Evolutionary conservation across 1,140 invertebrate genomes (phyloP), one percentile per base, ranked within the genome.

Genomic region (Drosophila melanica): DNA sequence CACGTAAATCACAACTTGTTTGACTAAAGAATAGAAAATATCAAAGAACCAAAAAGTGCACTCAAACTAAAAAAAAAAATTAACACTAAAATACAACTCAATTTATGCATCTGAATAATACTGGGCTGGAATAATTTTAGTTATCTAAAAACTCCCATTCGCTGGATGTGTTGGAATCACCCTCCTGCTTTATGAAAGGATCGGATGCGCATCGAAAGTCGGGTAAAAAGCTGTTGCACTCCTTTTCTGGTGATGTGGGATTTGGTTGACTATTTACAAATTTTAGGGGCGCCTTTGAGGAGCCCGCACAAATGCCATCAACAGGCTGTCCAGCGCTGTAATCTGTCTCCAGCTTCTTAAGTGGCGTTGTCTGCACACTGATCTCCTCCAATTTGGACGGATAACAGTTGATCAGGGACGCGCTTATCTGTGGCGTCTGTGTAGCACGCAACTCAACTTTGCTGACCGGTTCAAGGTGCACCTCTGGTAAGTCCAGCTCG

Each of bases 61-160:
- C 16, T 12, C n/a, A 41, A 16, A 16, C 7, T n/a, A 60, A 3
- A 37, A 48, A 2, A 45, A 20, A 54, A 41, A 45, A 65, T 44
- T 47, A 27, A 37, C 42, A 65, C 41, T 33, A 20, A 65, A 45
- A 57, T 42, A 16, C 14, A 53, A 51, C 18, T 14, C 16, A 59
- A 63, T 39, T 37, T 23, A 33, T 64, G 63, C 55, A 45, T 60
- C 50, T 44, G 12, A 12, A 23, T 59, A 86, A 78, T 75, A 72
- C 79, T 63, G 47, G 45, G 41, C 62, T 65, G 12, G 4, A 14
- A 20, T 16, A 7, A 23, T 44, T 54, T 84, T 76, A 91, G 44
- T 91, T 91, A 67, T 91, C 90, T 45, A 91, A 44, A 47, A 91
- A 91, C 58, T 91, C 90, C 90, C 90, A 91, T 70, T 91, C 90